Percentiles rank a stretch among this genome's conserved stretches.
Evolutionary conservation across 2,888 invertebrate genomes (phyloP).

Genomic region (Cremastinae sp.): DNA sequence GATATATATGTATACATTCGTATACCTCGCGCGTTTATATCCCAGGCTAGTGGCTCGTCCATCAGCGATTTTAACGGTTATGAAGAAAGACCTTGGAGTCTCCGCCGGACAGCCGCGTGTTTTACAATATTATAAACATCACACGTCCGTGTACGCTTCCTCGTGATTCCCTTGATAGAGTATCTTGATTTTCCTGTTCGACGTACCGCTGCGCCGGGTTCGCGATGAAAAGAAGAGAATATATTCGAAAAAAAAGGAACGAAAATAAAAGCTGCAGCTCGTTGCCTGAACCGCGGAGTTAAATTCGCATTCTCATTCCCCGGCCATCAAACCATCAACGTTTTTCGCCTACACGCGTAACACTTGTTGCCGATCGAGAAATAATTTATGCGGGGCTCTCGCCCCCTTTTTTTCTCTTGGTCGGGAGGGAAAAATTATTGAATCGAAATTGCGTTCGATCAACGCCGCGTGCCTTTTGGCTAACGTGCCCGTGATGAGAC

Average conservation of each 20-base stretch:
- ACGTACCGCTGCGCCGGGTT: conserved; percentile 5
- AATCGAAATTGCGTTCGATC: neutral
- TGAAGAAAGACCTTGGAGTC: conserved; percentile 50
- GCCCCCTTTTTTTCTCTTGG: too few relatives aligned
- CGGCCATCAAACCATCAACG: too few relatives aligned
- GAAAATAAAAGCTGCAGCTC: too few relatives aligned
- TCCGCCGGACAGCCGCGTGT: conserved; percentile 34
- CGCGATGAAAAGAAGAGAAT: conserved; percentile 16
- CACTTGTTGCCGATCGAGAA: too few relatives aligned
- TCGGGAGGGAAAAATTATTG: conserved; percentile 3
- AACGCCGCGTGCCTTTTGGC: neutral
- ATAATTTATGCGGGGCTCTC: too few relatives aligned
- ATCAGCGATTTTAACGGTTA: conserved; percentile 63
- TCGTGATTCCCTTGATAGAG: conserved; percentile 46
- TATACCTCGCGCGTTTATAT: conserved; percentile 35
- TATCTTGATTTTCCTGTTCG: conserved; percentile 55
- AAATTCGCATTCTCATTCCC: too few relatives aligned
- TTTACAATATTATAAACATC: conserved; percentile 51
- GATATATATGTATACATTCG: neutral
- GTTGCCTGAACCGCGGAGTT: too few relatives aligned
- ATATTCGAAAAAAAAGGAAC: too few relatives aligned
- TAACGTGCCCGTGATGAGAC: neutral
- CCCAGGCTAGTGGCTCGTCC: conserved; percentile 52
- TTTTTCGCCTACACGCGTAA: too few relatives aligned
- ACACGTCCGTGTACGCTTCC: conserved; percentile 25